These are phyloP conservation scores for Calameuta idolon DNA, from an alignment of 2,888 invertebrate species.

Conservation along the genomic window DNA sequence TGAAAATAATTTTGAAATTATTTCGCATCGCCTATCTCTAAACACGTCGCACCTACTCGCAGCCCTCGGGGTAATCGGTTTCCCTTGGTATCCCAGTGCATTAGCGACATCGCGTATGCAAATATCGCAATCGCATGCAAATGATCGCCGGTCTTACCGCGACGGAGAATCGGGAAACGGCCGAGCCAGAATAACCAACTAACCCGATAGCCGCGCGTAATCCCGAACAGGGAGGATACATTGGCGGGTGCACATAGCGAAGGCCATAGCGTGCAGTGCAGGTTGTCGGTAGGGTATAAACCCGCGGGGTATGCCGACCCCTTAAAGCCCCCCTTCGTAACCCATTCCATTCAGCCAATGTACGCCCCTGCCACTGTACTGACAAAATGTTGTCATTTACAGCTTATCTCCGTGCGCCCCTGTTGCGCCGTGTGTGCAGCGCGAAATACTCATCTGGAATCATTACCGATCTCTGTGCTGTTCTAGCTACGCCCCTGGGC, in stretches of 20 bases:
- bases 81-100: constrained; percentile 16
- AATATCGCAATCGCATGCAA: constrained; percentile 33
- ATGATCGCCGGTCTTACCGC: constrained; percentile 29
- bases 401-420: constrained; percentile 40
- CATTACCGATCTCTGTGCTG: constrained; percentile 17
- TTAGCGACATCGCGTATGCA: constrained; percentile 27
- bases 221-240: constrained; percentile 37
- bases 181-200: constrained; percentile 32
- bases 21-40: background rate
- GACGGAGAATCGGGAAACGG: constrained; percentile 25
- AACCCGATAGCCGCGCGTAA: constrained; percentile 36
- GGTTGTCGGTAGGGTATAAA: constrained; percentile 21
- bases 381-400: background rate
- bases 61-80: background rate
- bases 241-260: constrained; percentile 16
- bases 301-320: constrained; percentile 23
- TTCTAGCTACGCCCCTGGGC: background rate
- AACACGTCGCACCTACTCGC: background rate
- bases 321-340: constrained; percentile 11
- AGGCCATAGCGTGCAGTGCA: background rate
- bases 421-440: constrained; percentile 17
- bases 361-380: background rate
- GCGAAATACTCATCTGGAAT: constrained; percentile 28
- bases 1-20: background rate
- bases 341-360: background rate